Conservation (phyloP, 92 coral and sea anemone genomes). For the Porites evermanni region DNA sequence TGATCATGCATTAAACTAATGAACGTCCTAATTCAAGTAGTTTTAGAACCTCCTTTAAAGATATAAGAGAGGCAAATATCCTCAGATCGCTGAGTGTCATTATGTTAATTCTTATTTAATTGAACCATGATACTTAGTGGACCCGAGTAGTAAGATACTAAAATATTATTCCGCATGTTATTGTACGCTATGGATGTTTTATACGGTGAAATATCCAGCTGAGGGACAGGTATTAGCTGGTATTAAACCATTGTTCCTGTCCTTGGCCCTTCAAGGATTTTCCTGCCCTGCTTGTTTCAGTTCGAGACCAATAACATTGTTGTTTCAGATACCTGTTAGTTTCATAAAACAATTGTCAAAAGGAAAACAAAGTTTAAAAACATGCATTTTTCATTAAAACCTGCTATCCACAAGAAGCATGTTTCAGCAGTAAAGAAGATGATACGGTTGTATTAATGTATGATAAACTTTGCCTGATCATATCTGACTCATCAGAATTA, state of each 20-base stretch:
- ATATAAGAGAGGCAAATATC: too few relatives aligned
- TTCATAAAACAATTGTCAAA: conserved; percentile 5
- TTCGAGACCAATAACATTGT: conserved; percentile 9
- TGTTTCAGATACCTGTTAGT: neutral
- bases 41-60: too few relatives aligned
- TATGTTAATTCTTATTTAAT: neutral
- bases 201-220: neutral
- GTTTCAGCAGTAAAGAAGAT: neutral
- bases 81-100: too few relatives aligned
- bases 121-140: neutral
- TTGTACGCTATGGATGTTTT: neutral
- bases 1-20: too few relatives aligned
- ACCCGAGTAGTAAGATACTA: neutral
- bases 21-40: too few relatives aligned
- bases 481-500: conserved; percentile 3
- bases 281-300: conserved; percentile 10
- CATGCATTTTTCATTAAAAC: neutral
- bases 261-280: neutral
- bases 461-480: neutral
- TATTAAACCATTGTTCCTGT: conserved; percentile 26
- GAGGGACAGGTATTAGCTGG: neutral
- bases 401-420: neutral
- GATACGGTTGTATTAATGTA: neutral
- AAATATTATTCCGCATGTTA: neutral
- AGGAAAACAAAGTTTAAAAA: neutral